Conservation (phyloP, 2,888 invertebrate species). For the Tinea trinotella region DNA sequence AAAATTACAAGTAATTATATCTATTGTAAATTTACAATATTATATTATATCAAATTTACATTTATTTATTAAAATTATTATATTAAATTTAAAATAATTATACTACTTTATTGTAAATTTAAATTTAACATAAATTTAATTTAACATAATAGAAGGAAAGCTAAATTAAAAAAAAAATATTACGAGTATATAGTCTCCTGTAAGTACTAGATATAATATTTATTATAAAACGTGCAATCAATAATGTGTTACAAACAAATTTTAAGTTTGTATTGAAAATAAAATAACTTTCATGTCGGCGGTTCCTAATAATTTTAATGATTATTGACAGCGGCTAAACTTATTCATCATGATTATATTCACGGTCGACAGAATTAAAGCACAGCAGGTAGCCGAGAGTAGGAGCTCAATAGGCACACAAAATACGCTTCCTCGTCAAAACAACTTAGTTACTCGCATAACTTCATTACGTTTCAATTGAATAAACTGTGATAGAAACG, state of each 20-base stretch:
- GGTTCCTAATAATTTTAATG: constrained; percentile 14
- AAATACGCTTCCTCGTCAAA: background rate
- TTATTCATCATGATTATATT: constrained; percentile 14
- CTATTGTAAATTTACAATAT: no score
- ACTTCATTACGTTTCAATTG: constrained; percentile 71
- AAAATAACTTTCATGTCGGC: constrained; percentile 9
- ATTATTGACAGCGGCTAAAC: constrained; percentile 15
- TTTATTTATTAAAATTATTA: no score
- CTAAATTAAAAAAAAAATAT: no score
- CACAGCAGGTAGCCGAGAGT: constrained; percentile 10
- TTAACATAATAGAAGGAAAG: no score
- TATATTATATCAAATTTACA: no score
- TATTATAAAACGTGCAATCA: background rate
- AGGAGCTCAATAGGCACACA: background rate
- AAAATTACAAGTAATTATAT: no score
- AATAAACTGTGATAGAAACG: constrained; percentile 70
- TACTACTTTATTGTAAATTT: no score
- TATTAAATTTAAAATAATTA: no score
- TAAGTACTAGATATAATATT: no score
- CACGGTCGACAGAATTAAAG: constrained; percentile 15
- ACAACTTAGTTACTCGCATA: constrained; percentile 40
- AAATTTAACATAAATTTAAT: no score
- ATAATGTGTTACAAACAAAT: background rate
- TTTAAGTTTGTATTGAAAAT: background rate
- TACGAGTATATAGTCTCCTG: no score